A percentile compares a stretch with the other conserved stretches of the same genome.
Evolutionary conservation across 2,113 vertebrate species (phyloP).

Genomic region (Sylvietta virens): DNA sequence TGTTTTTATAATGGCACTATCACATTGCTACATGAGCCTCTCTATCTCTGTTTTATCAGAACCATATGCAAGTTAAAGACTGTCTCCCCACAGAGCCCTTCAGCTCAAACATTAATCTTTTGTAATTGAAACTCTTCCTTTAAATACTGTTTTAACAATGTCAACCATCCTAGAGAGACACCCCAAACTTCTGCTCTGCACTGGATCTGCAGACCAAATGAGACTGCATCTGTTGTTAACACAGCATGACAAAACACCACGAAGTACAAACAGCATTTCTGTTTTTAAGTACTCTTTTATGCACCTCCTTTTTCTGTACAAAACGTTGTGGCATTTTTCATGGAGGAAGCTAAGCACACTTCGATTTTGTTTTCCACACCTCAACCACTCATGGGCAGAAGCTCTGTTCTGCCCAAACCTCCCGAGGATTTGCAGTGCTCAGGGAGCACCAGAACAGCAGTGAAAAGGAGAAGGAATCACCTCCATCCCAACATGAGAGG

Average conservation of each 20-base stretch:
- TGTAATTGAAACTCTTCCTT: neutral
- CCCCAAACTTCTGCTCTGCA: neutral
- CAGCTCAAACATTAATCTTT: neutral
- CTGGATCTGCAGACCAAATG: neutral
- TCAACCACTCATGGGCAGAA: neutral
- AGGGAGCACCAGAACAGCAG: neutral
- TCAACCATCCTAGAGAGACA: neutral
- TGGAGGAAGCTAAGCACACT: fast-evolving
- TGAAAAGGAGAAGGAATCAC: neutral
- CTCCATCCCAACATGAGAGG: neutral
- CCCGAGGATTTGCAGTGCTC: neutral
- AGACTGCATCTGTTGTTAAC: neutral
- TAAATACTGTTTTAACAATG: neutral
- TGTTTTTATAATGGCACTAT: neutral
- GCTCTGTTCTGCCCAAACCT: neutral
- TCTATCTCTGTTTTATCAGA: neutral
- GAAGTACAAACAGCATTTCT: neutral
- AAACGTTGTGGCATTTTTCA: neutral
- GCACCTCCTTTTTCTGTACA: neutral
- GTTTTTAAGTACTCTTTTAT: neutral
- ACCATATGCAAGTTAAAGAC: neutral
- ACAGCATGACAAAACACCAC: neutral
- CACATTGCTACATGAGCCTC: neutral
- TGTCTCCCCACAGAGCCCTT: neutral
- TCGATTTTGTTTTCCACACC: neutral